Base-by-base conservation (phyloP, 2,888 invertebrate genomes). In the Zonitis immaculata region DNA sequence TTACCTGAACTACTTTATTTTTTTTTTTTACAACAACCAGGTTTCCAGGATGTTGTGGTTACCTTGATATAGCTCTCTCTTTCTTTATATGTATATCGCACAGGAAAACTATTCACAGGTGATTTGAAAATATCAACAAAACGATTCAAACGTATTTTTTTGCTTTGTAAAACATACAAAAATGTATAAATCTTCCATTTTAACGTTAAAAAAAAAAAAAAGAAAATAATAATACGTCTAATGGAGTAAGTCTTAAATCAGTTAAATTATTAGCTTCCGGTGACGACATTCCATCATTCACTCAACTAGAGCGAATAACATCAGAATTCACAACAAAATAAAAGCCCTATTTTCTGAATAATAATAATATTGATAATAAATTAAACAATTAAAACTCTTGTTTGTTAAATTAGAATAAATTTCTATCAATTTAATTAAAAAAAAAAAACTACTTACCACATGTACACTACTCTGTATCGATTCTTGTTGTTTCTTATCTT, bases 401-500 rank as follows among this genome's bases (percentile, higher is more conserved):
- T 39, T 39, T 11, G 1, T 26, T 26, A 6, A 26, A 26, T 26
- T 26, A 5, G 6, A 4, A n/a, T n/a, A n/a, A 18, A 11, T 20
- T 3, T 11, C 7, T n/a, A 9, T 27, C 6, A 9, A 27, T 4
- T 27, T 2, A 9, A 27, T 6, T 9, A 9, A 27, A 6, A 35
- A 16, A 30, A 30, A 12, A 35, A 6, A n/a, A n/a, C n/a, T 6
- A 79, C 84, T 82, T 73, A 86, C 87, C 82, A 88, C 87, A 79
- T 87, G 87, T 79, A 80, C 56, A 57, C 53, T 49, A 48, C 65
- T 51, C 78, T 65, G 78, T 68, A 66, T 78, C 77, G 32, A 77
- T 59, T 78, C 78, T 61, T 77, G 77, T 74, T 78, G 82, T 69
- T 76, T 82, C 79, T 81, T 81, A 74, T 86, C 85, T 72, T 87